Base-by-base conservation (phyloP, 2,797 vertebrate genomes). In the Ciconia nigra region DNA sequence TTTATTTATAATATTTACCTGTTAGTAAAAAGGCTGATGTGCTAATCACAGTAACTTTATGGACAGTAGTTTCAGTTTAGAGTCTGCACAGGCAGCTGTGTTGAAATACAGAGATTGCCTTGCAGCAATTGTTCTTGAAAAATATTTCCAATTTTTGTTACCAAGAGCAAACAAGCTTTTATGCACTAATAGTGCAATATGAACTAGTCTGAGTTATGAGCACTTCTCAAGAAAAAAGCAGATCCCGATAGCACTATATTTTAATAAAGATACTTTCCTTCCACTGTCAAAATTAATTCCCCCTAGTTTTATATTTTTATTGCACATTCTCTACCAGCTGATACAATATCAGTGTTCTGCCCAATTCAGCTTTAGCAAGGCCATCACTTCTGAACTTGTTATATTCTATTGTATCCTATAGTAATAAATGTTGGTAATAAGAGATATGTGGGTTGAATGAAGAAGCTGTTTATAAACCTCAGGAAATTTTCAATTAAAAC, bases 171-270 rank as follows among this genome's bases (percentile, higher is more conserved):
- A 84, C 73, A 91, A 93, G 69, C 67, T 88, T 91, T 77, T 84
- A 93, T 91, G 55, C 18, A 19, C 22, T 94, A 86, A 85, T 85
- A 80, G 80, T 96, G 67, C 74, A 93, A 95, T 89, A 85, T 58
- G 67, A 97, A 37, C 24, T 25, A 57, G 33, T 80, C 28, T 91
- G 92, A 97, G 73, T 92, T 97, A 94, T 47, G 91, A 72, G 29
- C 73, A 89, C 10, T 37, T 88, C 65, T 87, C 29, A 87, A 73
- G 61, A 61, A 93, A 77, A 95, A 95, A 76, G 37, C 39, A 81
- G 62, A 87, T 83, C 44, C 51, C 71, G 70, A 93, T 90, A 89
- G 58, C 71, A 91, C 80, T 93, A 6, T 61, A 51, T 88, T 93
- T 93, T 90, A 94, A 95, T 89, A 86, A 82, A 91, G 18, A 57